Percentiles rank a stretch among this genome's conserved stretches.
Conservation (phyloP, 2,113 vertebrate genomes). For the Proteles cristata region DNA sequence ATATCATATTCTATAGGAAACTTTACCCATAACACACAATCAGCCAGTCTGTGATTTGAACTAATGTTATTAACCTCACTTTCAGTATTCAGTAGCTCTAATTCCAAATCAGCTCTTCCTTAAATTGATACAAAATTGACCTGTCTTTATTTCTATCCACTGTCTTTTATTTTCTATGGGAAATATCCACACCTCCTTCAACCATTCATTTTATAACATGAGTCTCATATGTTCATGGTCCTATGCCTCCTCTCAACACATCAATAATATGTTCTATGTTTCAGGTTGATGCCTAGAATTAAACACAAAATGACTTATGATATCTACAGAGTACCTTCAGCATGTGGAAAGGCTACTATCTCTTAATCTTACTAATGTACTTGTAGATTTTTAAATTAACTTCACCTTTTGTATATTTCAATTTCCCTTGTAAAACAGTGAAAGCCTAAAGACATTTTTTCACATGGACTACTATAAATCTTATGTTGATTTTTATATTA, state of each 20-base stretch:
- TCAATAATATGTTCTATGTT: background rate
- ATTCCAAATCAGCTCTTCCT: background rate
- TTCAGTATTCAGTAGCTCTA: background rate
- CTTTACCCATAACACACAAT: background rate
- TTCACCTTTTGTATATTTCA: background rate
- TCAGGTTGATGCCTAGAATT: background rate
- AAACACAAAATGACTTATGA: background rate
- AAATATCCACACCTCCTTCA: background rate
- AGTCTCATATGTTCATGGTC: background rate
- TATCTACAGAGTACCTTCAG: background rate
- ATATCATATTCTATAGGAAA: background rate
- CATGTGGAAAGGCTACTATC: background rate
- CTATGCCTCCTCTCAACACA: background rate
- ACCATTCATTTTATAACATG: background rate
- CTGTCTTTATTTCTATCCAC: background rate
- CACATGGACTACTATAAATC: background rate
- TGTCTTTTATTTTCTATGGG: background rate
- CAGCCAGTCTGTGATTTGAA: background rate
- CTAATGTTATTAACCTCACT: background rate
- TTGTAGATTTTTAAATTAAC: background rate
- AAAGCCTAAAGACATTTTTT: conserved; percentile 33
- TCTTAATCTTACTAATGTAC: background rate
- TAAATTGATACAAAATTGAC: background rate
- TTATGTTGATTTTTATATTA: background rate
- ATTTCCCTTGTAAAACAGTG: background rate